Base-by-base conservation (phyloP, 2,113 vertebrate genomes). In the Hydrochoerus hydrochaeris region DNA sequence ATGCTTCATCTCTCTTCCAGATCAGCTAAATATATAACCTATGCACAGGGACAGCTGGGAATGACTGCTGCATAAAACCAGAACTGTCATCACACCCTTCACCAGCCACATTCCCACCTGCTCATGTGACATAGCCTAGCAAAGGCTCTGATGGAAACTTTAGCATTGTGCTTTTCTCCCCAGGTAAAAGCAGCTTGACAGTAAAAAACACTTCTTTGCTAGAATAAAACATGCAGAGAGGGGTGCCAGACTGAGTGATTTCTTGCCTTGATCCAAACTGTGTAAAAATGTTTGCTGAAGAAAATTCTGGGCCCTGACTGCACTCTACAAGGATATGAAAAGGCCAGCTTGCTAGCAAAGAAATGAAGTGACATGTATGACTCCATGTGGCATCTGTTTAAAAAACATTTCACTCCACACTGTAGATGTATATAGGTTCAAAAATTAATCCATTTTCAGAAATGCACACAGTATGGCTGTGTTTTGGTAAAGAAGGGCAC, bases 31-130 rank as follows among this genome's bases (percentile, higher is more conserved):
- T 88, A 86, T 49, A 35, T 14, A 63, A 35, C 0, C 6, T 22
- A 19, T 4, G 6, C 75, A 65, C 44, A 12, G 19, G 81, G 77
- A 92, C 90, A 90, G 90, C 88, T 88, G 94, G 90, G 69, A 69
- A 52, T 2, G 85, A 49, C 44, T 28, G 58, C 22, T 44, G 81
- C 38, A 19, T 28, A 46, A 77, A 89, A n/a, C 83, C 88, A 67
- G 24, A 71, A 65, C 88, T 69, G 95, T 85, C 95, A 88, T 87
- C 90, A 95, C 54, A 83, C 49, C 62, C 91, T 30, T 44, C 0
- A 0, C 90, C 82, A 28, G 65, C 49, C 80, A 32, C 62, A 63
- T 58, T 75, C 38, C 54, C 95, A 94, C 85, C 90, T 92, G 85
- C 77, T 83, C 57, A 0, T 17, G 38, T n/a, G 95, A 88, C 0